Evolutionary conservation across 1,140 invertebrate genomes (phyloP), one percentile per base, ranked within the genome.

Genomic region (Drosophila orena): DNA sequence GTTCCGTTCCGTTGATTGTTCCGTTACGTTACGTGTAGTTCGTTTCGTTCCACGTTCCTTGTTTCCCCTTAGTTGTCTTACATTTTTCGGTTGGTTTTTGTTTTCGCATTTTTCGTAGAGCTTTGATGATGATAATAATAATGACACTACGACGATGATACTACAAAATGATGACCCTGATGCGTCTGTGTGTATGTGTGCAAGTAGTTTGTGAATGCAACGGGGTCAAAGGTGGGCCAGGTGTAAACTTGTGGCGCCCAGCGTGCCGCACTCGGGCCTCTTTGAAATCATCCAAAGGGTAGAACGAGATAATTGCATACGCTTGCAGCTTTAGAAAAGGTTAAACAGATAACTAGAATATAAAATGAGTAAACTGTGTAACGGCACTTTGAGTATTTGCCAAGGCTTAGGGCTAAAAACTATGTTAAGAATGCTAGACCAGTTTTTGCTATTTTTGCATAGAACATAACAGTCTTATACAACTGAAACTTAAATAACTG

Each of bases 21-120:
- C 24, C 66, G 62, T 70, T 71, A 22, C 68, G 64, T 71, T 71
- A 30, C 52, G 30, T 47, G 65, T 71, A 71, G 68, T 44, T 71
- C 20, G 52, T 71, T 71, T 71, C 43, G 68, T 70, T 71, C 66
- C 50, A 71, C 43, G 65, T 71, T 71, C 30, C 49, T 57, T 40
- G 42, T 58, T 58, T 66, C 62, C 65, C 27, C 64, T 70, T 53
- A 49, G 46, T 65, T 68, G 17, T 42, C 22, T 61, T 61, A 17
- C 14, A 6, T 66, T 68, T 35, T 66, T 64, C 10, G 60, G 22
- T 68, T 52, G 4, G 22, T 34, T 65, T 66, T 40, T 43, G 59
- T 52, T 65, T 61, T 35, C 24, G 10, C 43, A 64, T 50, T 65
- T 68, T 37, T 65, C 24, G 60, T 68, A 68, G 64, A 46, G 60